A percentile compares a stretch with the other conserved stretches of the same genome.
Evolutionary conservation across 2,888 invertebrate species (phyloP).

Genomic region (Sarcophaga rosellei): DNA sequence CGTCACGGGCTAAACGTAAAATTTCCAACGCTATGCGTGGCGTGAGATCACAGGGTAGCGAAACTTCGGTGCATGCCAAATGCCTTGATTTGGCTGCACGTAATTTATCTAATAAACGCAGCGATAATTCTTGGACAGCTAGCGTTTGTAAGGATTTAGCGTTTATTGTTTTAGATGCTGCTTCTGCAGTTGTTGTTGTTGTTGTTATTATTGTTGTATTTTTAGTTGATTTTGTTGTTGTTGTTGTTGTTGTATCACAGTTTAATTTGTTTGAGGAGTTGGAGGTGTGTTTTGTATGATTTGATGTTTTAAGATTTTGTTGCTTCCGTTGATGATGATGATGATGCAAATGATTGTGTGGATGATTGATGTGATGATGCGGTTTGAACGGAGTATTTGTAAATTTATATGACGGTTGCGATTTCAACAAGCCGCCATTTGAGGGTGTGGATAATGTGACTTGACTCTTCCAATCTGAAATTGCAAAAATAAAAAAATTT

Average conservation of each 20-base stretch:
- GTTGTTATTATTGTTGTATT: constrained; percentile 27
- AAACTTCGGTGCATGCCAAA: constrained; percentile 78
- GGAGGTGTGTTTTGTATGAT: constrained; percentile 58
- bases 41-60: constrained; percentile 80
- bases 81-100: constrained; percentile 77
- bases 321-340: constrained; percentile 59
- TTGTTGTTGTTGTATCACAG: constrained; percentile 64
- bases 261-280: constrained; percentile 70
- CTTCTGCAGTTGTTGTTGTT: constrained; percentile 66
- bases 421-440: constrained; percentile 52
- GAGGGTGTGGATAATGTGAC: constrained; percentile 61
- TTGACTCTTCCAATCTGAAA: constrained; percentile 68
- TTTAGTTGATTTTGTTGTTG: constrained; percentile 35
- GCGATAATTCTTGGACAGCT: constrained; percentile 73
- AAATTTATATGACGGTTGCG: constrained; percentile 59
- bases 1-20: constrained; percentile 77
- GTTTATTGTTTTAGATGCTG: constrained; percentile 55
- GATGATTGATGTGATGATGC: constrained; percentile 65
- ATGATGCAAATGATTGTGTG: constrained; percentile 45
- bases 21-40: constrained; percentile 78
- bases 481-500: background rate
- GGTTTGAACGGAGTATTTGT: constrained; percentile 60
- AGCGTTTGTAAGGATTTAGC: constrained; percentile 59
- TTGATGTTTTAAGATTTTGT: constrained; percentile 58
- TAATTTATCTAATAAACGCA: constrained; percentile 75